Base-by-base conservation (phyloP, 1,140 invertebrate species). In the Temnothorax nylanderi region DNA sequence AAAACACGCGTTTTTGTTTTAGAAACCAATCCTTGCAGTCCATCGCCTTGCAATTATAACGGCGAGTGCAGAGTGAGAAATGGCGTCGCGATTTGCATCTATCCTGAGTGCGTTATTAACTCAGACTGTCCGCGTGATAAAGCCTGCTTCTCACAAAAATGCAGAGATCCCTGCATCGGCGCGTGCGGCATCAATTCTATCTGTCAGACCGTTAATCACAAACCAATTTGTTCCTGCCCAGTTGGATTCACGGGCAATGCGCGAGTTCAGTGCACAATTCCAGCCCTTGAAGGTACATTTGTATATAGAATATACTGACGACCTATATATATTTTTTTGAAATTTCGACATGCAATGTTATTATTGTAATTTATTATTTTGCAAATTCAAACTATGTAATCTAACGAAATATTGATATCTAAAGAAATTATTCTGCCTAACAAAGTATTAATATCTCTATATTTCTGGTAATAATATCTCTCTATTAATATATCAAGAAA, bases 61-160 rank as follows among this genome's bases (percentile, higher is more conserved):
- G 98, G 98, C 3, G 97, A 97, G 87, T 98, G 98, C 92, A 96
- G 96, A 60, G 97, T 98, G 0, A 95, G 96, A 16, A 97, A 97
- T 88, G 97, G 96, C 34, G 94, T 96, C 7, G 97, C 98, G 3
- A 95, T 96, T 51, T 98, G 98, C 92, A 96, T 96, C 7, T 99
- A 99, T 95, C 97, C 98, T 0, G 98, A 98, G 94, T 98, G 98
- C 95, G 95, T 98, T 11, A 97, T 98, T 47, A 98, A 98, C 92
- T 97, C 97, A 64, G 98, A 98, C 87, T 99, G 98, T 95, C 96
- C 97, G 0, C 96, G 97, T 65, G 97, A 98, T 90, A 97, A 97
- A 77, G 97, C 98, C 0, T 99, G 98, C 93, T 97, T 97, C 87
- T 96, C 96, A 47, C 97, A 97, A 89, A 98, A 98, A 94, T 98